These are phyloP conservation scores for Cottoperca gobio DNA, from an alignment of 2,797 vertebrate species.

Conservation along the genomic window DNA sequence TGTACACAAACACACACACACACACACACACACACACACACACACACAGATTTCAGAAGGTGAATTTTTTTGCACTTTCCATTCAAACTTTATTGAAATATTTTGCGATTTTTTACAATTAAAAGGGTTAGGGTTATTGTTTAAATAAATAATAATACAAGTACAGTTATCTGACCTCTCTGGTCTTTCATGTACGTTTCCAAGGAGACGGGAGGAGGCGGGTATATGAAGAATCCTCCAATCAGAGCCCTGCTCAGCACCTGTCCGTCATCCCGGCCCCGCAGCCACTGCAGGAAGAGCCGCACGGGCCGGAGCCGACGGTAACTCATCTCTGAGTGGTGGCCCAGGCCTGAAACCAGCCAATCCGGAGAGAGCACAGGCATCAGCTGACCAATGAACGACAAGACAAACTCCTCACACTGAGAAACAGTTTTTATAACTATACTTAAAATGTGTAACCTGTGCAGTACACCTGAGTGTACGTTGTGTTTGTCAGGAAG, in stretches of 20 bases:
- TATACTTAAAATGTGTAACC: too few relatives aligned
- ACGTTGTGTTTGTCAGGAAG: constrained; percentile 77
- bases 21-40: neutral
- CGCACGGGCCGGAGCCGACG: constrained; percentile 70
- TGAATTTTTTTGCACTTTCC: too few relatives aligned
- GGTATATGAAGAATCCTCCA: constrained; percentile 82
- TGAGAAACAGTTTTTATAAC: too few relatives aligned
- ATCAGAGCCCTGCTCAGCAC: constrained; percentile 77
- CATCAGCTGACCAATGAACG: neutral
- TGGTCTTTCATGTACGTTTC: constrained; percentile 75
- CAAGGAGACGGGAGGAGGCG: constrained; percentile 79
- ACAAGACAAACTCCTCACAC: too few relatives aligned
- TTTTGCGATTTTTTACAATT: too few relatives aligned
- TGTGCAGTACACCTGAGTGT: constrained; percentile 82
- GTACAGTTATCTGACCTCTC: constrained; percentile 54
- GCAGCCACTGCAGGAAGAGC: constrained; percentile 79
- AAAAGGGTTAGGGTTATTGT: too few relatives aligned
- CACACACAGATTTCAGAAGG: too few relatives aligned
- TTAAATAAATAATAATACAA: rapidly evolving
- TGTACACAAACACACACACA: constrained; percentile 28
- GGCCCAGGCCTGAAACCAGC: constrained; percentile 59
- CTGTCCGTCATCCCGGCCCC: constrained; percentile 69
- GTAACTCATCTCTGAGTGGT: constrained; percentile 81
- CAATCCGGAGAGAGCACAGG: constrained; percentile 25
- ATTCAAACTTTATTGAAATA: too few relatives aligned